Evolutionary conservation across 2,888 invertebrate genomes (phyloP).

Genomic region (Drosophila mercatorum): DNA sequence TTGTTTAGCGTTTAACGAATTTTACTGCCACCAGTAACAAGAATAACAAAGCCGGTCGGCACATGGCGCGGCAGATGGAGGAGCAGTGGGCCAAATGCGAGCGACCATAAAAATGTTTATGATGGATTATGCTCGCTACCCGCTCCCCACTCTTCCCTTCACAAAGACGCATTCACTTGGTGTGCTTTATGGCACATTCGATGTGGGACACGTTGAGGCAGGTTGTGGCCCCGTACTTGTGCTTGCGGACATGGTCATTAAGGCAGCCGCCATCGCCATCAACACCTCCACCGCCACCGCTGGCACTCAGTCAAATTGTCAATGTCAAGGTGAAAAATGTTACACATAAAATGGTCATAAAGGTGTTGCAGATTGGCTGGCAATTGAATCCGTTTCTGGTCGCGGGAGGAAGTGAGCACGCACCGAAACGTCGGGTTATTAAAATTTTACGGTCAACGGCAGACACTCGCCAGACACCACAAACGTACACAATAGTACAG

Average conservation of each 20-base stretch:
- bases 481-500: constrained; percentile 9
- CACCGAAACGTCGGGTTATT: constrained; percentile 60
- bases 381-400: constrained; percentile 68
- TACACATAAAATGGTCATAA: constrained; percentile 74
- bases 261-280: constrained; percentile 22
- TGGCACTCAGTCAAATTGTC: constrained; percentile 60
- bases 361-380: constrained; percentile 73
- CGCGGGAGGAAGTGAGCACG: constrained; percentile 36
- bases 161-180: constrained; percentile 56
- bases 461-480: constrained; percentile 70
- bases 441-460: constrained; percentile 75
- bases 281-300: not conserved
- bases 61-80: constrained; percentile 7
- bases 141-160: not conserved
- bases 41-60: constrained; percentile 44
- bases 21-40: constrained; percentile 77
- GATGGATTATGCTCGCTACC: constrained; percentile 72
- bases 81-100: constrained; percentile 66
- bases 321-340: constrained; percentile 81
- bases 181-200: constrained; percentile 75
- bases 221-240: constrained; percentile 59
- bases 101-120: constrained; percentile 80
- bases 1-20: constrained; percentile 82
- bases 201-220: constrained; percentile 74
- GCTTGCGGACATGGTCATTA: constrained; percentile 49